phyloP scores from a whole-genome alignment of 2,888 invertebrate species.

The Toxonevra muliebris region DNA sequence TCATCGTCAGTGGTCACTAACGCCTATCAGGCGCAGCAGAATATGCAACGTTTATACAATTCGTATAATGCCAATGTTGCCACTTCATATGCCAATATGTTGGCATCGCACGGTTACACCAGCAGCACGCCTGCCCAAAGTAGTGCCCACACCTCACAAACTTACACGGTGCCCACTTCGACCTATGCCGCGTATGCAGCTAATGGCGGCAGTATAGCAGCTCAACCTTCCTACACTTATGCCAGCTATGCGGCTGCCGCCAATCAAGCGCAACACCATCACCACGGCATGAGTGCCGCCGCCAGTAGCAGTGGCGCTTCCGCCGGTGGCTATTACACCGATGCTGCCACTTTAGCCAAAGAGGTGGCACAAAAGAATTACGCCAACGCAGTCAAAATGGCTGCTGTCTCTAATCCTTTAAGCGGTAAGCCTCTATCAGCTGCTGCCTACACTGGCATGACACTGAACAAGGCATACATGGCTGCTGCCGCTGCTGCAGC shows the following conservation, averaged over 20 bases:
- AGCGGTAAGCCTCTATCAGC: constrained; percentile 69
- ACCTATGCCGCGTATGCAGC: constrained; percentile 29
- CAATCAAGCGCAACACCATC: constrained; percentile 37
- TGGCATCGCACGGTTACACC: constrained; percentile 27
- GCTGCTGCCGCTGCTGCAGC: constrained; percentile 33
- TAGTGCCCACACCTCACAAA: constrained; percentile 35
- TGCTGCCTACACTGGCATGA: constrained; percentile 72
- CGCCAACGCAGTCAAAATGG: constrained; percentile 76
- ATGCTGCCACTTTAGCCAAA: constrained; percentile 77
- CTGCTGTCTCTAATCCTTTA: constrained; percentile 62
- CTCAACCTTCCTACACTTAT: constrained; percentile 14
- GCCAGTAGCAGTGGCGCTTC: constrained; percentile 29
- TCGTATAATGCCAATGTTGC: constrained; percentile 45
- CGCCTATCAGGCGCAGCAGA: constrained; percentile 44
- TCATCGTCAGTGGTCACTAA: constrained; percentile 41
- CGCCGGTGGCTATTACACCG: constrained; percentile 57
- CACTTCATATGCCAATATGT: constrained; percentile 33
- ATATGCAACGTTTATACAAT: constrained; percentile 51
- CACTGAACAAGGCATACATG: constrained; percentile 70
- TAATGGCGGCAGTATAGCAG: constrained; percentile 16
- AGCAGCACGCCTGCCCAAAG: constrained; percentile 17
- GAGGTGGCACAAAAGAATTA: constrained; percentile 86
- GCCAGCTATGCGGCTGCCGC: constrained; percentile 26
- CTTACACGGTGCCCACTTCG: constrained; percentile 39
- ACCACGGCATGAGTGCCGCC: constrained; percentile 36